Base-by-base conservation (phyloP, 2,888 invertebrate species). In the Macrophya annulata region DNA sequence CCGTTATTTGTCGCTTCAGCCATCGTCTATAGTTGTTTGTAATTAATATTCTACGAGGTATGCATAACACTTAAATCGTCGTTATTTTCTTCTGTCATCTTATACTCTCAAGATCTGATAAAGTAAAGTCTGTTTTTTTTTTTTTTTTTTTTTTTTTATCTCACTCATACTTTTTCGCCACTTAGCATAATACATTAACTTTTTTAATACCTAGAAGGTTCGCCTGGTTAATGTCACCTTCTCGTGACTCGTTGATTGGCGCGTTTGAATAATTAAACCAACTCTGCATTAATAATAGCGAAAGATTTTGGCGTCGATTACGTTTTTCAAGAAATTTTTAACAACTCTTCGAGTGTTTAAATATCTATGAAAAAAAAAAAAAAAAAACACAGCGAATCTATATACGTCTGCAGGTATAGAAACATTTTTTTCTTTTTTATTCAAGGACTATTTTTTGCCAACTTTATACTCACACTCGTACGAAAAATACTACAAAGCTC, bases 191-290 rank as follows among this genome's bases (percentile, higher is more conserved):
- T 37, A 68, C 68, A 68, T 37, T 68, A 15, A 68, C 37, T 45
- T 45, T 77, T 51, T 77, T 17, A 77, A 77, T 31, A 8, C 10
- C 51, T 17, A 25, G 15, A 51, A 51, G 37, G 12, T 31, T 37
- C 15, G 51, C 31, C n/a, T n/a, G 31, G 76, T 77, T 77, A 51
- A 77, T 31, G 15, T 31, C 51, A 51, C 10, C 17, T 51, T 55
- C 17, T 55, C 76, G 76, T 77, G 76, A 77, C 76, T 51, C 31
- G 51, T 37, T 77, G 72, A 43, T 43, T 45, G 43, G 72, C 45
- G 72, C 45, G 40, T 45, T n/a, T 45, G 51, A 74, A 77, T 77
- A 77, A 77, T 77, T 51, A 37, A 77, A 17, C 15, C 0, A 31
- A 31, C 51, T n/a, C 51, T 31, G 31, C 40, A 77, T 77, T 45